Conservation (phyloP, 1,140 invertebrate species). For the Steinernema khuongi region DNA sequence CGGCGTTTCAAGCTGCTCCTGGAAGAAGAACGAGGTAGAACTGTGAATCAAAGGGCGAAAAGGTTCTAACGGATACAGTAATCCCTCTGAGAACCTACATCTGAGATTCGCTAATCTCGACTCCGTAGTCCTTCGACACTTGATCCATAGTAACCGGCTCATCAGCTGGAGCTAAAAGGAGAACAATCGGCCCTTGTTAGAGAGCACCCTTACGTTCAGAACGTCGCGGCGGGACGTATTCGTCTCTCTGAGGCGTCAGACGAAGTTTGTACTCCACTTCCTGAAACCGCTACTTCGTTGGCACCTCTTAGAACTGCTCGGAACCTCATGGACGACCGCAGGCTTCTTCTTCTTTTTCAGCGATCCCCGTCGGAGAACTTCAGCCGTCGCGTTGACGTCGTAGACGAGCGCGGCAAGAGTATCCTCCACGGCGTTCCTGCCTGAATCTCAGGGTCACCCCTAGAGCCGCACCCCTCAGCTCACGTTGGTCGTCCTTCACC, state of each 20-base stretch:
- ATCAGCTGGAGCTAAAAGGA: conserved; percentile 44
- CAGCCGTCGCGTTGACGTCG: conserved; percentile 58
- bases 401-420: conserved; percentile 58
- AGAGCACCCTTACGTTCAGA: conserved; percentile 30
- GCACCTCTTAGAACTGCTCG: background rate
- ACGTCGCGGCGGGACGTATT: conserved; percentile 32
- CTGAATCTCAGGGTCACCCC: conserved; percentile 29
- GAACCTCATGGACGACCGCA: conserved; percentile 1
- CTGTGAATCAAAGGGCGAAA: no score
- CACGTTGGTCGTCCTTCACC: conserved; percentile 52
- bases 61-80: conserved; percentile 18
- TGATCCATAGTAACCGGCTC: conserved; percentile 52
- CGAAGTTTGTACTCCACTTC: conserved; percentile 55
- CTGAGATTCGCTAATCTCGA: conserved; percentile 53
- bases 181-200: conserved; percentile 7
- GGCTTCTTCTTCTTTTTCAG: conserved; percentile 40
- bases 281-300: conserved; percentile 22
- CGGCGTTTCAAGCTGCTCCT: conserved; percentile 53
- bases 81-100: conserved; percentile 35
- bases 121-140: conserved; percentile 54
- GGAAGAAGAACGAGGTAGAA: conserved; percentile 9
- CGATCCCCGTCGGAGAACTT: conserved; percentile 51
- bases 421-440: conserved; percentile 50
- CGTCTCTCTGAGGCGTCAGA: conserved; percentile 53
- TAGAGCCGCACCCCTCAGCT: background rate